Evolutionary conservation across 1,140 invertebrate species (phyloP), one percentile per base, ranked within the genome.

Genomic region (Andricus grossulariae): DNA sequence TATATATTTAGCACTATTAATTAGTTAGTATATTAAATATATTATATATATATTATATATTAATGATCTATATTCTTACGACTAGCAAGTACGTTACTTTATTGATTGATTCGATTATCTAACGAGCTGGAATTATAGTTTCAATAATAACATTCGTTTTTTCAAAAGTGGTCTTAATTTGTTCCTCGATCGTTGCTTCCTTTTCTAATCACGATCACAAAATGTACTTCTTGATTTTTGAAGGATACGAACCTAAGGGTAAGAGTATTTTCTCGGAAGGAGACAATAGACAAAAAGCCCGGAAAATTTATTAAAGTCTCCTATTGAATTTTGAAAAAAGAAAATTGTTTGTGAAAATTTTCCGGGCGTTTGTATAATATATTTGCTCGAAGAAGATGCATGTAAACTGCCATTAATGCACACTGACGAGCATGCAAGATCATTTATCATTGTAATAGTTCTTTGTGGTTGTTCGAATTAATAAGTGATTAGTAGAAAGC

Each of bases 1-100:
- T 83, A 85, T 83, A 75, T 77, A 84, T 78, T 82, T 85, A 85
- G 60, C 60, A 66, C 60, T 66, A 66, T 66, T 54, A 54, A n/a
- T 54, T 66, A 66, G 60, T 39, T 39, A 39, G 39, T 66, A 45
- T 45, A 45, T 45, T 45, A 45, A 10, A 45, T 66, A 66, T 66
- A 32, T 32, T 32, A 32, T 32, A 32, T 25, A 25, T 25, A 25
- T 25, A 25, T n/a, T 25, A 39, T 32, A 39, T 45, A 66, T 32
- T 60, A 66, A 66, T 60, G 57, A 60, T 60, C 57, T 60, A 66
- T 66, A 66, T 66, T 25, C 60, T 45, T 66, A 66, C 57, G 21
- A 32, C 39, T 66, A 66, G 60, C 60, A 8, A 66, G 60, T 66
- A 66, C 60, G 32, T 66, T 60, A 39, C 57, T 66, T 66, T 66